Base-by-base conservation (phyloP, 92 coral and sea anemone genomes). In the Phenganax stokvisi region DNA sequence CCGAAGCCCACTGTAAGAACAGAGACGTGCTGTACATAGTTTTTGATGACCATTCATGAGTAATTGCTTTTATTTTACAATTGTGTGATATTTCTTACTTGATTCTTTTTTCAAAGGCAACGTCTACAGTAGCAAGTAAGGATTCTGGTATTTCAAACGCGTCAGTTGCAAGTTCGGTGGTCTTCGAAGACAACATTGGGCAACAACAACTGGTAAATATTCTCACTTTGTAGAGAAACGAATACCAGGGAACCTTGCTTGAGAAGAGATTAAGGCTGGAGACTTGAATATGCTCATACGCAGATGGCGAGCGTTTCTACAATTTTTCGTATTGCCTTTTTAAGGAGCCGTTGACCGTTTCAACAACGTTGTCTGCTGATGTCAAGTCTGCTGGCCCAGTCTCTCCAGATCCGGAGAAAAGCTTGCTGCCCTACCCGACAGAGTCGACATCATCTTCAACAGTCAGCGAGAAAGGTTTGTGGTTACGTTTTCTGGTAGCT, bases 291-390 rank as follows among this genome's bases (percentile, higher is more conserved):
- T 20, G 25, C 25, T 20, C 25, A 20, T 20, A 7, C 31, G 51
- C 53, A 37, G 13, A 20, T n/a, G 81, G 81, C 64, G 70, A 55
- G 69, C 71, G 81, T 79, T 63, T 72, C 54, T 55, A 79, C 83
- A 79, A 64, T 74, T 51, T 63, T 79, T 79, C 83, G 52, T 29
- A 71, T 77, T 77, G 54, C 65, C 74, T 79, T 79, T 79, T 79
- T 65, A 79, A 79, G 83, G 83, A 79, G 51, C 83, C 58, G 3
- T 54, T 30, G 62, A 44, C 9, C 61, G 47, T 56, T 20, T n/a
- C 44, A n/a, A 20, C 77, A 54, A 53, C 37, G n/a, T 25, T 13
- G 27, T 10, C 61, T 27, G 58, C 61, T 53, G 62, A 56, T 29
- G 54, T 28, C 77, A 73, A 53, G 30, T 37, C 77, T 59, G 27